Conservation (phyloP, 2,113 vertebrate species). For the Sinocyclocheilus rhinocerous region DNA sequence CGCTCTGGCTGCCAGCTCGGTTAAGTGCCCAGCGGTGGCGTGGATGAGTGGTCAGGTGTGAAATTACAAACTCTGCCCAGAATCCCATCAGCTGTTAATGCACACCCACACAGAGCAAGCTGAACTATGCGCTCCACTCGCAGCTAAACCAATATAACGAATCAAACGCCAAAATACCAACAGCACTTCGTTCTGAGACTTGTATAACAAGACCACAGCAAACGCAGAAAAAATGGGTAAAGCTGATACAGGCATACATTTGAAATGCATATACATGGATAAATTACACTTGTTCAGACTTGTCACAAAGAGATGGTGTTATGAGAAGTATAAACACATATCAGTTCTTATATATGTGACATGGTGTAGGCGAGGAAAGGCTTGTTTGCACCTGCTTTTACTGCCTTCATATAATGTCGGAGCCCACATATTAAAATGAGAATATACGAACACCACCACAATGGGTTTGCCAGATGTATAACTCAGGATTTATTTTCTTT, state of each 20-base stretch:
- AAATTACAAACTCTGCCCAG: constrained; percentile 59
- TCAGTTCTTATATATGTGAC: background rate
- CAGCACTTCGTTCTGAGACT: background rate
- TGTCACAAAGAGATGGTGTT: background rate
- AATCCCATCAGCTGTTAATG: constrained; percentile 55
- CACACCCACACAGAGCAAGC: constrained; percentile 51
- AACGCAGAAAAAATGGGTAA: background rate
- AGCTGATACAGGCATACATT: background rate
- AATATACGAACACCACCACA: background rate
- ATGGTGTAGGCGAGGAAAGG: background rate
- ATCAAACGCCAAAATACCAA: constrained; percentile 34
- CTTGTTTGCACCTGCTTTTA: background rate
- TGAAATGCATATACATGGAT: background rate
- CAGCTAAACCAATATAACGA: constrained; percentile 23
- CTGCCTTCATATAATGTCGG: background rate
- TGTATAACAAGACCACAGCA: constrained; percentile 5
- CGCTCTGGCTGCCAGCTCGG: constrained; percentile 32
- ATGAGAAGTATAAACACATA: background rate
- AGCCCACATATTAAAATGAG: background rate
- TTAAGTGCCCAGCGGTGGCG: constrained; percentile 51
- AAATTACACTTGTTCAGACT: background rate
- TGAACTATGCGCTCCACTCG: constrained; percentile 24
- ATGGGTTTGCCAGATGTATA: background rate
- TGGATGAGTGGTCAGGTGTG: constrained; percentile 60
- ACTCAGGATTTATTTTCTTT: background rate